Conservation (phyloP, 2,888 invertebrate genomes). For the Drosophila leonis region DNA sequence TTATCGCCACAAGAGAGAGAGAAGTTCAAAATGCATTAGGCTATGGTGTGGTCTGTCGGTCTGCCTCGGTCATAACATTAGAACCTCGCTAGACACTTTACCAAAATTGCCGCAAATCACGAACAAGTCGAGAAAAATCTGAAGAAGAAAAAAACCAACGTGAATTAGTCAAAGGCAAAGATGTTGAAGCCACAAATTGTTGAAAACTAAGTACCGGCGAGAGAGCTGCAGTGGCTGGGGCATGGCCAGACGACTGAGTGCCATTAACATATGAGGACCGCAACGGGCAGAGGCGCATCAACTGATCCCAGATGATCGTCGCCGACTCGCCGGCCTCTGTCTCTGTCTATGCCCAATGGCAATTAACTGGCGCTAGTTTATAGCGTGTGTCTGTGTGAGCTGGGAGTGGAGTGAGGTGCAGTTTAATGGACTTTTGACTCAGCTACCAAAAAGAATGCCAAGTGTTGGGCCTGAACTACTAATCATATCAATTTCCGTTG, state of each 20-base stretch:
- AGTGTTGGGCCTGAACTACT: slow-evolving; percentile 24
- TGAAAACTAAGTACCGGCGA: slow-evolving; percentile 60
- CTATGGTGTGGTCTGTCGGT: slow-evolving; percentile 51
- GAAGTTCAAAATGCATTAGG: slow-evolving; percentile 61
- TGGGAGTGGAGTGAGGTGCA: slow-evolving; percentile 5
- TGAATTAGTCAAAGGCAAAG: slow-evolving; percentile 64
- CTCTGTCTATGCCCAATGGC: slow-evolving; percentile 33
- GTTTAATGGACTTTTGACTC: slow-evolving; percentile 9
- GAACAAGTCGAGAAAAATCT: slow-evolving; percentile 29
- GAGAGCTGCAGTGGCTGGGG: slow-evolving; percentile 19
- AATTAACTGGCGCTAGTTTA: slow-evolving; percentile 73
- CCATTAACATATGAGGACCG: slow-evolving; percentile 65
- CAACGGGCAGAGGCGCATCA: slow-evolving; percentile 14
- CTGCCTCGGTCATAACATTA: slow-evolving; percentile 74
- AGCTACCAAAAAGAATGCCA: slow-evolving; percentile 21
- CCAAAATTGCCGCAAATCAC: slow-evolving; percentile 80
- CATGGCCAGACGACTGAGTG: slow-evolving; percentile 43
- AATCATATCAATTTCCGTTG: slow-evolving; percentile 13
- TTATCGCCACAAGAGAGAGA: slow-evolving; percentile 59
- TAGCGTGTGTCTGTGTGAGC: slow-evolving; percentile 10
- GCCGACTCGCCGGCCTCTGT: slow-evolving; percentile 50
- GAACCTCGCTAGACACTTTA: slow-evolving; percentile 82
- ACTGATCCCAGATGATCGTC: slow-evolving; percentile 52
- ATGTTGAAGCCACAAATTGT: slow-evolving; percentile 60
- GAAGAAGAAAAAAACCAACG: slow-evolving; percentile 53